A percentile compares a stretch with the other conserved stretches of the same genome.
phyloP scores from a whole-genome alignment of 2,113 vertebrate species.

The Thryonomys swinderianus region DNA sequence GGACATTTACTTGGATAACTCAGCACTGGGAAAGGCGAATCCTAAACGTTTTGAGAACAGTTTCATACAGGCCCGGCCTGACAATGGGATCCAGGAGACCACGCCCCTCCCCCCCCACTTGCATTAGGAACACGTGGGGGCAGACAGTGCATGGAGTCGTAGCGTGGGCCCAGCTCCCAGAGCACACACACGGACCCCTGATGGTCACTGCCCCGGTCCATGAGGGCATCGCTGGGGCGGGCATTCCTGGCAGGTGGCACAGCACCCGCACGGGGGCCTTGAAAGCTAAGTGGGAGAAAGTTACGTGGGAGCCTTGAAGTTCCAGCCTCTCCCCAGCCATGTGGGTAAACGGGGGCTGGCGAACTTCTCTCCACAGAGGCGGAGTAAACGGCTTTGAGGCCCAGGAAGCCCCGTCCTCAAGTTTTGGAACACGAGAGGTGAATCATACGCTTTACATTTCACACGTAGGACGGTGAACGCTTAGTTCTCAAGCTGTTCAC shows the following conservation, averaged over 20 bases:
- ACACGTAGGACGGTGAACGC: not conserved
- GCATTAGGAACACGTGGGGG: too few relatives aligned
- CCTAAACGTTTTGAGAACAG: not conserved
- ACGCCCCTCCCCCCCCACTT: accelerated
- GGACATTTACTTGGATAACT: not conserved
- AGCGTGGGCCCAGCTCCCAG: accelerated
- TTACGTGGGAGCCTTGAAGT: not conserved
- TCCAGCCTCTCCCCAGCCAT: too few relatives aligned
- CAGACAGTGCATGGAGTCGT: too few relatives aligned
- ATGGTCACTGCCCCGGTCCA: not conserved
- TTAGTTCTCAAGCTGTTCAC: not conserved
- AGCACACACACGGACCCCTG: too few relatives aligned
- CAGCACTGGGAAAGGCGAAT: not conserved
- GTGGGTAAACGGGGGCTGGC: accelerated
- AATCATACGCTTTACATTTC: not conserved
- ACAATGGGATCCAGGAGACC: not conserved
- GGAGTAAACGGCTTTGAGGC: not conserved
- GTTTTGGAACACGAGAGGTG: not conserved
- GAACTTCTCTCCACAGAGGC: not conserved
- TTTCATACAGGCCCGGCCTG: not conserved
- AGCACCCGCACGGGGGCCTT: not conserved
- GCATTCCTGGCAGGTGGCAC: not conserved
- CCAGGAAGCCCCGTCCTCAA: not conserved
- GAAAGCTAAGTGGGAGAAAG: too few relatives aligned
- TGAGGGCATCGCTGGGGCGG: accelerated